Percentiles rank a stretch among this genome's conserved stretches.
phyloP scores from a whole-genome alignment of 2,113 vertebrate genomes.

The Macrotus californicus region DNA sequence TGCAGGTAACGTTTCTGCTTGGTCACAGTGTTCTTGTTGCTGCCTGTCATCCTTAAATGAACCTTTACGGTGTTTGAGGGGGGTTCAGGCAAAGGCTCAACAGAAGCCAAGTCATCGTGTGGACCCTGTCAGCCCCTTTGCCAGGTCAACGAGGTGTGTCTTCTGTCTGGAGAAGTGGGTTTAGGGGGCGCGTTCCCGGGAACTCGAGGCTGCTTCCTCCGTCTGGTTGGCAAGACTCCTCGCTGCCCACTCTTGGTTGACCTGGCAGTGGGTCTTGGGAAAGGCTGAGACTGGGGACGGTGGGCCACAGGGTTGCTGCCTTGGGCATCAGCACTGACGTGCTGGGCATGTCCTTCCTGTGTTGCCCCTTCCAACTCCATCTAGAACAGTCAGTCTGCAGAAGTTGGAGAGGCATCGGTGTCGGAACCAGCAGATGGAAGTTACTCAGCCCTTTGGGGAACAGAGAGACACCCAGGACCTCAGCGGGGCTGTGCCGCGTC shows the following conservation, averaged over 20 bases:
- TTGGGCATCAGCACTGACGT: accelerated
- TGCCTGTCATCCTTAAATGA: not conserved
- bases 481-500: conserved; percentile 66
- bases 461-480: conserved; percentile 69
- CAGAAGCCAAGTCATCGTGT: accelerated
- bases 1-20: conserved; percentile 72
- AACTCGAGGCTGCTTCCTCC: accelerated
- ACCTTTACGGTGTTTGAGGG: accelerated
- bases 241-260: accelerated
- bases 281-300: accelerated
- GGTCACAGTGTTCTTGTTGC: not conserved
- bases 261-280: accelerated
- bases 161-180: accelerated
- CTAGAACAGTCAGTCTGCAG: conserved; percentile 54
- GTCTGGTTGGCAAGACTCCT: accelerated
- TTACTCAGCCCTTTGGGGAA: conserved; percentile 11
- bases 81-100: not conserved
- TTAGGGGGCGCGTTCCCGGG: accelerated
- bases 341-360: accelerated
- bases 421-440: conserved; percentile 54
- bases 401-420: conserved; percentile 31
- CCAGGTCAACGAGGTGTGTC: accelerated
- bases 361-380: not conserved
- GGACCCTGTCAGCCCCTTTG: not conserved
- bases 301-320: not conserved